Conservation (phyloP, 2,888 invertebrate genomes). For the Parapristionchus giblindavisi region DNA sequence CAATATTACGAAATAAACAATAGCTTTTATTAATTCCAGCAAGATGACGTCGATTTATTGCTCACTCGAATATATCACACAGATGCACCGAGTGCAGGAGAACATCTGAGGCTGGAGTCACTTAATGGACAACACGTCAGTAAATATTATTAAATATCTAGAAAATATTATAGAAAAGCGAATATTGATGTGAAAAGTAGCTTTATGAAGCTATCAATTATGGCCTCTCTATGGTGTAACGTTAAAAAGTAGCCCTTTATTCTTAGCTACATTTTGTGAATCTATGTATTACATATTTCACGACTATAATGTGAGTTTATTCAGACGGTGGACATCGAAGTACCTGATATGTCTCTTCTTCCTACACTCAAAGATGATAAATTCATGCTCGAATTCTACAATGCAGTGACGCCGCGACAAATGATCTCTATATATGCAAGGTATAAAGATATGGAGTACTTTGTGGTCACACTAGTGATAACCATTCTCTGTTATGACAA, state of each 20-base stretch:
- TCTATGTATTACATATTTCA: neutral
- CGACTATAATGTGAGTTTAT: neutral
- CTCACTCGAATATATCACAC: slow-evolving; percentile 65
- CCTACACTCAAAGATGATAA: slow-evolving; percentile 95
- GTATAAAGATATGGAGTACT: too few relatives aligned
- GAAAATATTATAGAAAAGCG: too few relatives aligned
- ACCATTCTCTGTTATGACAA: too few relatives aligned
- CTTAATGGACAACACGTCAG: slow-evolving; percentile 28
- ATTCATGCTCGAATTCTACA: slow-evolving; percentile 95
- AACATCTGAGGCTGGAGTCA: slow-evolving; percentile 48
- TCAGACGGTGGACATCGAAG: slow-evolving; percentile 25
- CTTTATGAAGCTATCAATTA: too few relatives aligned
- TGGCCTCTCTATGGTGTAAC: too few relatives aligned
- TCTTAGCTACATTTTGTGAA: neutral
- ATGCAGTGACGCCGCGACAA: slow-evolving; percentile 90
- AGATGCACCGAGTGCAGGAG: slow-evolving; percentile 62
- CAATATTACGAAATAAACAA: too few relatives aligned
- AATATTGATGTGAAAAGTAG: neutral
- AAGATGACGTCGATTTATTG: slow-evolving; percentile 57
- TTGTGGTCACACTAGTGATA: too few relatives aligned
- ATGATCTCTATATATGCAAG: slow-evolving; percentile 94
- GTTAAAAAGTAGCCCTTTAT: too few relatives aligned
- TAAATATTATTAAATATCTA: neutral
- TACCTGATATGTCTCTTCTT: slow-evolving; percentile 82
- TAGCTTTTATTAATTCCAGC: too few relatives aligned